Base-by-base conservation (phyloP, 2,888 invertebrate genomes). In the Pherbina coryleti region DNA sequence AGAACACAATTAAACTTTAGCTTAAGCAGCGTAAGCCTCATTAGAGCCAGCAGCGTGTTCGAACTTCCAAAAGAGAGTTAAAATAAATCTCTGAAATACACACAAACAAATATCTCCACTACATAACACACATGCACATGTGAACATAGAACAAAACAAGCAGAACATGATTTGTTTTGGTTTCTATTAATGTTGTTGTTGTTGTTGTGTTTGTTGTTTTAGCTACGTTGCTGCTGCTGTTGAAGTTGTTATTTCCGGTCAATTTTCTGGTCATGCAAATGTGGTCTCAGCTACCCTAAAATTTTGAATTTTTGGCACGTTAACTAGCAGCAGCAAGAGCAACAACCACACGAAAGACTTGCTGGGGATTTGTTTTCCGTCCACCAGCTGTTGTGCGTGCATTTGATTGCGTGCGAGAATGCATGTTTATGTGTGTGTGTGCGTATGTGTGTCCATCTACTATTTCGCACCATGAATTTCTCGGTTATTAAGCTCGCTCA, bases 261-360 rank as follows among this genome's bases (percentile, higher is more conserved):
- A 76, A 79, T 77, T 78, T 78, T 77, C 79, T 75, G 79, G 77
- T 78, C 78, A 77, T 72, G 77, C 75, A 75, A 77, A 77, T 77
- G 77, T 75, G 77, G 74, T 73, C 60, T 28, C 72, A 44, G 60
- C 57, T 25, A 8, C 25, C 53, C 2, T 28, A 31, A n/a, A 64
- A 34, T 34, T 64, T 72, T 64, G 49, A 25, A 62, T 76, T 71
- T 67, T 28, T 55, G 72, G 64, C 55, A 22, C 76, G 51, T 62
- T 62, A 57, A 55, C 66, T 57, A 69, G 14, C 7, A 55, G 5
- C 72, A 22, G 1, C 57, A 60, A 22, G 19, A 71, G n/a, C 25
- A 44, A 73, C 17, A 57, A 22, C 60, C 44, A 22, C 37, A 62
- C 19, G 37, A 28, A 44, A 22, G 49, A 49, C 60, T 60, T 49